A percentile compares a stretch with the other conserved stretches of the same genome.
Evolutionary conservation across 2,113 vertebrate species (phyloP).

Genomic region (Ahaetulla prasina): DNA sequence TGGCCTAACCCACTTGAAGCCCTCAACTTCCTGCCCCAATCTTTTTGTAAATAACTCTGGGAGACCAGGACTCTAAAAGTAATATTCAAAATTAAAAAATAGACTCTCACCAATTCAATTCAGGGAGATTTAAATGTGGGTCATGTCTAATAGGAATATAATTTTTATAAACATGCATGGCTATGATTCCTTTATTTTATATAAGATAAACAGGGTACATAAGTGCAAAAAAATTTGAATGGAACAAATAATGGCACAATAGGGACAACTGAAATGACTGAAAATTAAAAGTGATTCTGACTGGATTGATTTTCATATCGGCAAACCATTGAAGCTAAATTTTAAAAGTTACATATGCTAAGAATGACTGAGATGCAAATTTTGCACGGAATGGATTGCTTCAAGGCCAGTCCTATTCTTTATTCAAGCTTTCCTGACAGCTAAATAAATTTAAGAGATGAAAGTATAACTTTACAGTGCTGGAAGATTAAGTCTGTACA

Average conservation of each 20-base stretch:
- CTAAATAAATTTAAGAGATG: not conserved
- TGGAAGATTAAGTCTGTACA: not conserved
- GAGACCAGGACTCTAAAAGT: not conserved
- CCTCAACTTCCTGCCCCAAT: not conserved
- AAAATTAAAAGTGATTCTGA: not conserved
- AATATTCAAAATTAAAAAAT: not conserved
- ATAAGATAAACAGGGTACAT: not conserved
- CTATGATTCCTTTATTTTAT: not conserved
- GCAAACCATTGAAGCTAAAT: not conserved
- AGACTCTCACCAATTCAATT: not conserved
- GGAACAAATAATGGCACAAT: not conserved
- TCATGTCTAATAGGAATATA: not conserved
- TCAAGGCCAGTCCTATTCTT: not conserved
- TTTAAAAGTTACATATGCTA: not conserved
- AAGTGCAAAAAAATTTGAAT: not conserved
- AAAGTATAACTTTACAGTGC: not conserved
- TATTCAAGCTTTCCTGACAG: not conserved
- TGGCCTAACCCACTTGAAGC: not conserved
- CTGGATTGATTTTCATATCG: not conserved
- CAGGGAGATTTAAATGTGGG: not conserved
- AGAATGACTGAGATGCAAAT: not conserved
- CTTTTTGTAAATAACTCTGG: not conserved
- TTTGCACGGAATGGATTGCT: not conserved
- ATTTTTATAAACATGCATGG: not conserved
- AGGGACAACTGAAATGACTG: not conserved